Percentiles rank a stretch among this genome's conserved stretches.
Conservation (phyloP, 2,888 invertebrate species). For the Noctua janthe region DNA sequence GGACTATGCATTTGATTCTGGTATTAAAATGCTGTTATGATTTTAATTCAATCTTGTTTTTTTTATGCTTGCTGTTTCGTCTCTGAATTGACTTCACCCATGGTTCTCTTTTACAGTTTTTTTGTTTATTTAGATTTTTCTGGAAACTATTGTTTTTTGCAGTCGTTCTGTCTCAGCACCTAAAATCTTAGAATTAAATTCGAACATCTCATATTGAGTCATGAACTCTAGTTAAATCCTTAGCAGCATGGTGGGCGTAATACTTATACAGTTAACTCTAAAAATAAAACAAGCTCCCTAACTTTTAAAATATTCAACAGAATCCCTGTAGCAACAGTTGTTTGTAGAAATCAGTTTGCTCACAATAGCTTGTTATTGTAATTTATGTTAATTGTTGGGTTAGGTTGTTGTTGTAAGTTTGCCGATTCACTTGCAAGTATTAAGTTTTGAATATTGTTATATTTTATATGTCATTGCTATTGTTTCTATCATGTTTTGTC, state of each 20-base stretch:
- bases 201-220: neutral
- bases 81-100: neutral
- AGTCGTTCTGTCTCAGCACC: fast-evolving
- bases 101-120: neutral
- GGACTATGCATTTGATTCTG: too few relatives aligned
- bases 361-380: slow-evolving; percentile 77
- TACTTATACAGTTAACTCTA: slow-evolving; percentile 56
- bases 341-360: slow-evolving; percentile 64
- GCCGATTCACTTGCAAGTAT: slow-evolving; percentile 67
- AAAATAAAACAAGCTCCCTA: slow-evolving; percentile 62
- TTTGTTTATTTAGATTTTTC: too few relatives aligned
- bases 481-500: slow-evolving; percentile 8
- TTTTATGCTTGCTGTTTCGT: too few relatives aligned
- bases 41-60: too few relatives aligned
- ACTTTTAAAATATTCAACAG: slow-evolving; percentile 60
- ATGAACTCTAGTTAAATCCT: slow-evolving; percentile 17
- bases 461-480: slow-evolving; percentile 25
- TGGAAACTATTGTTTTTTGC: neutral
- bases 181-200: neutral
- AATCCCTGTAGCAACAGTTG: slow-evolving; percentile 63
- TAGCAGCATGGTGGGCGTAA: slow-evolving; percentile 44
- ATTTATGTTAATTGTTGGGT: slow-evolving; percentile 78
- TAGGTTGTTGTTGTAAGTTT: slow-evolving; percentile 64
- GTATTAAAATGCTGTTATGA: too few relatives aligned
- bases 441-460: slow-evolving; percentile 26